Evolutionary conservation across 2,888 invertebrate genomes (phyloP), one percentile per base, ranked within the genome.

Genomic region (Eristalinus aeneus): DNA sequence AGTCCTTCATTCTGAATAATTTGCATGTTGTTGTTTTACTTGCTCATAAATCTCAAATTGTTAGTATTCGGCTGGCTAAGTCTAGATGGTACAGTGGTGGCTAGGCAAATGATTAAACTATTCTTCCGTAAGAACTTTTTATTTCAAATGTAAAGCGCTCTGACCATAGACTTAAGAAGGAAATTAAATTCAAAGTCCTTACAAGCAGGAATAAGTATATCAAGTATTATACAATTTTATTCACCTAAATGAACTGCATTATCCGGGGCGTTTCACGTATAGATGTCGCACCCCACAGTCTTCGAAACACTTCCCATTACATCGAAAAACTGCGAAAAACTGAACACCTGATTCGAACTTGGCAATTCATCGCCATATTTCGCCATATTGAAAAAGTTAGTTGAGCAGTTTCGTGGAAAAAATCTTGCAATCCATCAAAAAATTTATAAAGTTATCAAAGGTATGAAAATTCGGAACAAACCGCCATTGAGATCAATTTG

Each of bases 361-460:
- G 58, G 56, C 46, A 54, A 16, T 77, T 77, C 73, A 63, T 61
- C 71, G 63, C 67, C 67, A 72, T 69, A n/a, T 71, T 76, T 64
- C 73, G 77, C 56, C 72, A 82, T 76, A 81, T 77, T 64, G 63
- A 34, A 77, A 74, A 74, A 64, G 53, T 65, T 27, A 9, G 72
- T 76, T 69, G 72, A 85, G 85, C 72, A 73, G 46, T 72, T 54
- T 77, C 53, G 58, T 54, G 60, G 20, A 23, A 73, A 84, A 69
- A 46, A 16, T 46, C 73, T 77, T 69, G 63, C 8, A 27, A 58
- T 10, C 54, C 11, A 79, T 22, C 80, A 76, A n/a, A 27, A 20
- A 72, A 12, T 71, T 36, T 58, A 61, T 67, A 60, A 60, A 65
- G 73, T 69, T 54, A 10, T 61, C 12, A 23, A 34, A 81, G 73